Base-by-base conservation (phyloP, 2,797 vertebrate genomes). In the Aselliscus stoliczkanus region DNA sequence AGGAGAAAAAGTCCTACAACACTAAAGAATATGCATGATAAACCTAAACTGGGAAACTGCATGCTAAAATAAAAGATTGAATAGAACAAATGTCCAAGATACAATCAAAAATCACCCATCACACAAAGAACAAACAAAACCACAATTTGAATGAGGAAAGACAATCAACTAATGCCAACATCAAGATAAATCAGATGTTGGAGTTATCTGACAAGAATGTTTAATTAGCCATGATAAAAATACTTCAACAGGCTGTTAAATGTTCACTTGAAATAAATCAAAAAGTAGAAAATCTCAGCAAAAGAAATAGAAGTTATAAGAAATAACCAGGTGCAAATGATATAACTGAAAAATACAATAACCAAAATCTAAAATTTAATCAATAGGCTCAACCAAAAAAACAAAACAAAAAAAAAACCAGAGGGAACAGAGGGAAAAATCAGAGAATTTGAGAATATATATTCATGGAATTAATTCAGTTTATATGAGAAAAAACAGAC, bases 201-300 rank as follows among this genome's bases (percentile, higher is more conserved):
- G 42, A 44, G 7, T 75, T 60, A 92, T 69, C 69, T 81, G 64
- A 87, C 79, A 96, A 86, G 29, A 96, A 95, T 84, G 83, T 93
- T 83, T 90, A 93, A 96, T 70, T 44, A 95, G 3, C 65, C 54
- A 60, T 87, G 23, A 83, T 72, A 96, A 93, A 75, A 80, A 50
- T 69, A 92, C 21, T 92, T 95, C 70, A 95, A 92, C 23, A 82
- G 73, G 31, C 70, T 93, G 34, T 56, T 93, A 79, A 5, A 88
- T 89, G 88, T 52, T 83, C 31, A 76, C 65, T 79, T 84, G 44
- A 89, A 90, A 90, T 67, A 95, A 80, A 56, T 86, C n/a, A 83
- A 93, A 96, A 95, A 50, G 90, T 81, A 72, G 56, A 82, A 96
- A 89, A 69, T 82, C 72, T 85, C 72, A 93, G 25, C 62, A 95